Percentiles rank a stretch among this genome's conserved stretches.
These are phyloP conservation scores for Dione vanillae DNA, from an alignment of 2,888 invertebrate species.

Conservation along the genomic window DNA sequence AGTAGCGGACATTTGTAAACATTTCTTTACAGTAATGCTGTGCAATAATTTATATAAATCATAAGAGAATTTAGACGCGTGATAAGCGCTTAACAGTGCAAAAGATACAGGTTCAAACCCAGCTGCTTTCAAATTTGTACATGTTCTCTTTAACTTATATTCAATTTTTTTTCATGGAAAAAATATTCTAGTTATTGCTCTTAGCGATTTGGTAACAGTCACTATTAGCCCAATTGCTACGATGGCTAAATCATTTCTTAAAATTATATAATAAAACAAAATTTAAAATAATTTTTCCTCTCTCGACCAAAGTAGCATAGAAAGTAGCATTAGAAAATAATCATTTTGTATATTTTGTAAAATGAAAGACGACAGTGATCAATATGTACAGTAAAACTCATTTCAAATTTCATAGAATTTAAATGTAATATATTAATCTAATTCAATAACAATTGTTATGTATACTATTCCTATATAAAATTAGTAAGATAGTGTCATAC, in stretches of 20 bases:
- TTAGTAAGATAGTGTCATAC: background rate
- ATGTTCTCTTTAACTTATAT: too few species aligned
- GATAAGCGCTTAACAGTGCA: too few species aligned
- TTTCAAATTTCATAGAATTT: slow-evolving; percentile 20
- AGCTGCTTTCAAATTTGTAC: too few species aligned
- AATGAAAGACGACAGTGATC: slow-evolving; percentile 74
- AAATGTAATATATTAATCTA: slow-evolving; percentile 6
- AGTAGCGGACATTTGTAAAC: too few species aligned
- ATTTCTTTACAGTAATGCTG: too few species aligned
- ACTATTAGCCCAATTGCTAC: background rate
- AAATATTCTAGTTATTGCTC: too few species aligned
- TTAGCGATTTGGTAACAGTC: too few species aligned
- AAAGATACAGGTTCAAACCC: too few species aligned
- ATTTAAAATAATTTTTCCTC: slow-evolving; percentile 31
- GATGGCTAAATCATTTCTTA: slow-evolving; percentile 3
- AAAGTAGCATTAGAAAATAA: slow-evolving; percentile 43
- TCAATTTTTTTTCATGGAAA: too few species aligned
- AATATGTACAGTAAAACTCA: slow-evolving; percentile 45
- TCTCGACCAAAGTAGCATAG: slow-evolving; percentile 53
- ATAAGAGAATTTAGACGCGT: too few species aligned
- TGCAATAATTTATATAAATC: too few species aligned
- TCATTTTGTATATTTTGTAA: slow-evolving; percentile 73
- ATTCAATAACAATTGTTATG: slow-evolving; percentile 6
- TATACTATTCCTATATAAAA: background rate
- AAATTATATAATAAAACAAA: slow-evolving; percentile 25